Percentiles rank a stretch among this genome's conserved stretches.
phyloP scores from a whole-genome alignment of 2,113 vertebrate genomes.

The Urocolius indicus region DNA sequence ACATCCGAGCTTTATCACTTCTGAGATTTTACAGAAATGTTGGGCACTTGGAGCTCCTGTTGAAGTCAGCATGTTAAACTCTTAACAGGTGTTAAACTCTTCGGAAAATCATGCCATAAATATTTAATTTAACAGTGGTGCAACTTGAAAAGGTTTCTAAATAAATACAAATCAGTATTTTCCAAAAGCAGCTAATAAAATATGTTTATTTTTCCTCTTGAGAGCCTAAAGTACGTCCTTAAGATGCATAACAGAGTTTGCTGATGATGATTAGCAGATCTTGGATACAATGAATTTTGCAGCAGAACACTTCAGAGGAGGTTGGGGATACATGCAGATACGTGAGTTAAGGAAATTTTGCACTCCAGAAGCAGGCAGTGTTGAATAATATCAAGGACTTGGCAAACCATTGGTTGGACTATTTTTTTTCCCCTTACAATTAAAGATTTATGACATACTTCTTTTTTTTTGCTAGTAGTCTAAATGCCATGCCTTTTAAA shows the following conservation, averaged over 20 bases:
- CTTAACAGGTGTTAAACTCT: constrained; percentile 53
- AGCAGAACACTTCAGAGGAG: constrained; percentile 35
- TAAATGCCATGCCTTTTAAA: constrained; percentile 53
- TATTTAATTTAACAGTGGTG: constrained; percentile 67
- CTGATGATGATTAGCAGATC: constrained; percentile 63
- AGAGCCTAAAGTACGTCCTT: constrained; percentile 56
- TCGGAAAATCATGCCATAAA: constrained; percentile 60
- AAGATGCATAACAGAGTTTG: constrained; percentile 57
- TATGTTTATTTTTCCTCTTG: constrained; percentile 67
- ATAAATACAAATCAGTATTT: constrained; percentile 70
- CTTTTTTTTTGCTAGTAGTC: constrained; percentile 26
- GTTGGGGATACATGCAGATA: background rate
- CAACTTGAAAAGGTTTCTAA: constrained; percentile 66
- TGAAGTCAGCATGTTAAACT: background rate
- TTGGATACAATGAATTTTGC: constrained; percentile 44
- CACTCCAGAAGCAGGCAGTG: constrained; percentile 1
- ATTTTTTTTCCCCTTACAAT: constrained; percentile 17
- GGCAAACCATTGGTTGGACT: constrained; percentile 22
- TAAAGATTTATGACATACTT: constrained; percentile 52
- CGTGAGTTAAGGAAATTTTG: background rate
- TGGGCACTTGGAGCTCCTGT: background rate
- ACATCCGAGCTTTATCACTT: background rate
- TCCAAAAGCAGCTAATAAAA: constrained; percentile 71
- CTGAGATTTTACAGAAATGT: background rate
- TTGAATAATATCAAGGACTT: constrained; percentile 52